phyloP scores from a whole-genome alignment of 2,888 invertebrate genomes.

The Morpho helenor region DNA sequence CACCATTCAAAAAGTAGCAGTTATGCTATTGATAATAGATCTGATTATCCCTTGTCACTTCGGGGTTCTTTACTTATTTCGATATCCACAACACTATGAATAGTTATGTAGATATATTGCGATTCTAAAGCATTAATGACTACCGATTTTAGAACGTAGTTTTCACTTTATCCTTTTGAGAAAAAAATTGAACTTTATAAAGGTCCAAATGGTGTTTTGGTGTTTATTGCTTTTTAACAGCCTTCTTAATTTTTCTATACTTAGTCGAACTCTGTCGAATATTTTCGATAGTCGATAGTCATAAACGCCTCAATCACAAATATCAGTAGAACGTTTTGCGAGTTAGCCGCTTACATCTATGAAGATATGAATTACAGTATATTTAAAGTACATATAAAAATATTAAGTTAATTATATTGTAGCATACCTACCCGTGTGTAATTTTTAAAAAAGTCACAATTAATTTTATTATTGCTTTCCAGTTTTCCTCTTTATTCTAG shows the following conservation, averaged over 20 bases:
- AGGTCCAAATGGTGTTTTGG: slow-evolving; percentile 23
- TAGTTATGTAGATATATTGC: slow-evolving; percentile 45
- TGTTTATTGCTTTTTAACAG: slow-evolving; percentile 26
- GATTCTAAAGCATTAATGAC: slow-evolving; percentile 28
- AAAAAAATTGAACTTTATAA: slow-evolving; percentile 14
- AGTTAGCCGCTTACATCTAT: slow-evolving; percentile 66
- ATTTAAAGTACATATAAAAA: slow-evolving; percentile 78
- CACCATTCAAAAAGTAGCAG: slow-evolving; percentile 76
- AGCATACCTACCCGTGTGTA: slow-evolving; percentile 55
- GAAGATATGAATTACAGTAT: slow-evolving; percentile 76
- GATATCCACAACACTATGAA: slow-evolving; percentile 47
- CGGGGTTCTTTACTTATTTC: slow-evolving; percentile 49
- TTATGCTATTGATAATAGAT: slow-evolving; percentile 71
- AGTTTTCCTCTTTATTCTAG: slow-evolving; percentile 43
- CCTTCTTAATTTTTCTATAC: slow-evolving; percentile 19
- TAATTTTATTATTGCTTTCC: slow-evolving; percentile 65
- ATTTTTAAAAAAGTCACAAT: slow-evolving; percentile 63
- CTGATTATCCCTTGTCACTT: slow-evolving; percentile 65
- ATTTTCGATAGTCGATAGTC: slow-evolving; percentile 26
- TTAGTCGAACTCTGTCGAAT: slow-evolving; percentile 5
- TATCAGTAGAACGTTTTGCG: slow-evolving; percentile 69
- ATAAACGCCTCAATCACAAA: slow-evolving; percentile 34
- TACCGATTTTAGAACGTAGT: slow-evolving; percentile 23
- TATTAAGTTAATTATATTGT: slow-evolving; percentile 64
- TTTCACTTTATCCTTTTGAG: slow-evolving; percentile 12